These are phyloP conservation scores for Hyposoter didymator DNA, from an alignment of 2,888 invertebrate species.

Conservation along the genomic window DNA sequence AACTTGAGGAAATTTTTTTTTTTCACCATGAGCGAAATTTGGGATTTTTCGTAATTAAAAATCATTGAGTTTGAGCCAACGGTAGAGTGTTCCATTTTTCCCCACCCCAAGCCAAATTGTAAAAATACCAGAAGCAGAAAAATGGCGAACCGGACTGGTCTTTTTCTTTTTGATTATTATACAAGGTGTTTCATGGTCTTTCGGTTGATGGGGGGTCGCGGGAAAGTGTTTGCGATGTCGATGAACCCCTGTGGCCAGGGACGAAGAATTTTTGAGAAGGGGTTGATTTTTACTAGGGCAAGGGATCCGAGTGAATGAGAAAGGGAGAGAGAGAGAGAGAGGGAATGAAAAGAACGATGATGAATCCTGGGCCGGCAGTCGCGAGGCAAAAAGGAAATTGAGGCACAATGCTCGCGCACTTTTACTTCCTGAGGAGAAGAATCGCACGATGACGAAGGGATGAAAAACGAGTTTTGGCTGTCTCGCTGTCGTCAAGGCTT, in stretches of 20 bases:
- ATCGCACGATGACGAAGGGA: slow-evolving; percentile 50
- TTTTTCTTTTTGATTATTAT: slow-evolving; percentile 42
- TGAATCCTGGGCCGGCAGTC: slow-evolving; percentile 40
- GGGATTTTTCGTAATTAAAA: background rate
- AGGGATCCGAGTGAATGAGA: background rate
- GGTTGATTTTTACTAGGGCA: slow-evolving; percentile 40
- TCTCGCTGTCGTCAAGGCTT: slow-evolving; percentile 36
- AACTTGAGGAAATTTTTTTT: too few species aligned
- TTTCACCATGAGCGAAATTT: background rate
- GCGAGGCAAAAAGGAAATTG: slow-evolving; percentile 41
- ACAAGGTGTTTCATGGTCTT: slow-evolving; percentile 34
- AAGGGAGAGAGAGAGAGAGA: slow-evolving; percentile 6
- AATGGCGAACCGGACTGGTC: slow-evolving; percentile 39
- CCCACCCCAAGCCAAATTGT: too few species aligned
- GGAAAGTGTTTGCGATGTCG: slow-evolving; percentile 58
- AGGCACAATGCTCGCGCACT: slow-evolving; percentile 57
- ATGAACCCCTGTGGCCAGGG: slow-evolving; percentile 34
- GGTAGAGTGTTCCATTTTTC: background rate
- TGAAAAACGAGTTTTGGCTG: slow-evolving; percentile 55
- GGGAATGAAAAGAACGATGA: slow-evolving; percentile 26
- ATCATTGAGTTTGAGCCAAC: background rate
- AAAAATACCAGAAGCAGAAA: slow-evolving; percentile 14
- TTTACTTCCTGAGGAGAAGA: slow-evolving; percentile 66
- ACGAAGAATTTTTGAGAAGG: slow-evolving; percentile 48
- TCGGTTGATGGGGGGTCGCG: slow-evolving; percentile 70